Base-by-base conservation (phyloP, 2,113 vertebrate species). In the Lipophrys pholis region DNA sequence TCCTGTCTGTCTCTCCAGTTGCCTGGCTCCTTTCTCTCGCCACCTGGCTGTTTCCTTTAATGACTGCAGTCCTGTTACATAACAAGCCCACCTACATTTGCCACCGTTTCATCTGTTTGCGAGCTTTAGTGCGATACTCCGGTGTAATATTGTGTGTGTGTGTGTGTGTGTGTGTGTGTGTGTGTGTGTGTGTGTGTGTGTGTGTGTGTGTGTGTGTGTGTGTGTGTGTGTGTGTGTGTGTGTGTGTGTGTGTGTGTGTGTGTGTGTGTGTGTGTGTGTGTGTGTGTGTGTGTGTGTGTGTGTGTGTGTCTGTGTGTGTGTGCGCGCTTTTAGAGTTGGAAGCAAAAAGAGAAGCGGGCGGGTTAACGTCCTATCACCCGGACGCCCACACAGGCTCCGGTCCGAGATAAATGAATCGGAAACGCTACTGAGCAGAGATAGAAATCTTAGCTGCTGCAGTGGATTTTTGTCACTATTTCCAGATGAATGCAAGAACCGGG, bases 11-110 rank as follows among this genome's bases (percentile, higher is more conserved):
- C 46, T 79, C 60, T 71, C 84, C 78, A 76, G 68, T 82, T 83
- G 60, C 80, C 73, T 45, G 50, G 69, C 71, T 86, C 53, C 73
- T 85, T 62, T 62, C 82, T 50, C 46, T 41, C 50, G 59, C 80
- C 82, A 88, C 86, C 83, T 88, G 84, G 73, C 79, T 75, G 42
- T 85, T 78, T 80, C 51, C 73, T 81, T 79, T 81, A 87, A 83
- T 74, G 81, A 86, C 82, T 81, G 78, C 85, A 72, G 82, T 76
- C 54, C 45, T 68, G 39, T 90, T 90, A 82, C 77, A 79, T 90
- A 90, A 91, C 76, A 17, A 71, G 53, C 60, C 68, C 71, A 67
- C 68, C 68, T 68, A 72, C 75, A 63, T 51, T 72, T 72, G 69
- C 49, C 52, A 56, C 82, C 73, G n/a, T 71, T 75, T 43, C 63